phyloP scores from a whole-genome alignment of 2,888 invertebrate species.

The Acleris cristana region DNA sequence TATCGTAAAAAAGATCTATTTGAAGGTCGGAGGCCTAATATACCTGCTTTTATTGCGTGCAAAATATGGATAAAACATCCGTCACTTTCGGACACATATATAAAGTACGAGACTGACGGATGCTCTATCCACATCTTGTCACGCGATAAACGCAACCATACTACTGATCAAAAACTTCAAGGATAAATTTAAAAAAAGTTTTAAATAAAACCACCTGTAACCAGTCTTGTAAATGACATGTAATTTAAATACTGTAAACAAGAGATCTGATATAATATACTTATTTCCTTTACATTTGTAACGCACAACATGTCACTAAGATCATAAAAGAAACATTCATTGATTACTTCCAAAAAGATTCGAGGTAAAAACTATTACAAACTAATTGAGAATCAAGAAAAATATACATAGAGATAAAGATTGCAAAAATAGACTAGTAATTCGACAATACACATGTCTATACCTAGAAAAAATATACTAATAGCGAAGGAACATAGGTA shows the following conservation, averaged over 20 bases:
- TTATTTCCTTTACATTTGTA: slow-evolving; percentile 62
- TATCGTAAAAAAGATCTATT: too few species aligned
- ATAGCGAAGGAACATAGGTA: slow-evolving; percentile 58
- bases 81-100: too few species aligned
- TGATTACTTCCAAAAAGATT: slow-evolving; percentile 23
- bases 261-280: slow-evolving; percentile 75
- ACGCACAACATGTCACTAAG: slow-evolving; percentile 36
- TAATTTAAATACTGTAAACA: slow-evolving; percentile 83
- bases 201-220: slow-evolving; percentile 84
- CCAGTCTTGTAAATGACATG: slow-evolving; percentile 82
- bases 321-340: slow-evolving; percentile 35
- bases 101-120: too few species aligned
- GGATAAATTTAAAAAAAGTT: too few species aligned
- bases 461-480: slow-evolving; percentile 50
- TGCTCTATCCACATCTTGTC: too few species aligned
- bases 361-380: slow-evolving; percentile 32
- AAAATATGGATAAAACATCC: too few species aligned
- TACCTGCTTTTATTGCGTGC: too few species aligned
- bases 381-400: slow-evolving; percentile 41
- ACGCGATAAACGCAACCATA: too few species aligned
- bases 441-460: slow-evolving; percentile 20
- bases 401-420: slow-evolving; percentile 38
- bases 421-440: slow-evolving; percentile 36
- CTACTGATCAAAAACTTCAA: too few species aligned
- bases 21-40: too few species aligned